These are phyloP conservation scores for Silurus meridionalis DNA, from an alignment of 2,113 vertebrate genomes.

Conservation along the genomic window DNA sequence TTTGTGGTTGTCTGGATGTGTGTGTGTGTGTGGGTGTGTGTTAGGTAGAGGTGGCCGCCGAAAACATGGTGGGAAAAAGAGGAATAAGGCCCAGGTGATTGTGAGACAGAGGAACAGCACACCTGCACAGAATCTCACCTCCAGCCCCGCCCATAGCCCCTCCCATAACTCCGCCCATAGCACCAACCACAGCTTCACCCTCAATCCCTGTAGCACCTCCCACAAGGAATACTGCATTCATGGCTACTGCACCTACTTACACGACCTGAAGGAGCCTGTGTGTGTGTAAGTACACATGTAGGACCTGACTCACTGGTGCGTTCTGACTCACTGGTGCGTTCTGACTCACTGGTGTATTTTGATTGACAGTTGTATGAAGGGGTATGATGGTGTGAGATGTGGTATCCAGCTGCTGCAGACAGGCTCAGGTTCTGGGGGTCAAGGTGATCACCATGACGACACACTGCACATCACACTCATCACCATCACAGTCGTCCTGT, in stretches of 20 bases:
- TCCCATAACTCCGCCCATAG: slow-evolving; percentile 52
- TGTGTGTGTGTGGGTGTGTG: slow-evolving; percentile 1
- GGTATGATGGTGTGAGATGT: slow-evolving; percentile 73
- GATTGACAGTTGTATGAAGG: slow-evolving; percentile 69
- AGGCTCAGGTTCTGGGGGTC: neutral
- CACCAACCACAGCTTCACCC: slow-evolving; percentile 47
- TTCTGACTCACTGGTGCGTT: neutral
- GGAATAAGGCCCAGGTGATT: slow-evolving; percentile 49
- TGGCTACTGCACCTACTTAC: slow-evolving; percentile 71
- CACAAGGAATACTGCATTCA: slow-evolving; percentile 75
- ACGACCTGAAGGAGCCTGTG: slow-evolving; percentile 69
- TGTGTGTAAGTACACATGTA: slow-evolving; percentile 69
- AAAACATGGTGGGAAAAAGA: slow-evolving; percentile 59
- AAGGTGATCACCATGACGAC: slow-evolving; percentile 21
- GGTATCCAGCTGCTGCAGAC: slow-evolving; percentile 67
- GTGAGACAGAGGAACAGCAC: slow-evolving; percentile 51
- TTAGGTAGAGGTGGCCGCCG: slow-evolving; percentile 51
- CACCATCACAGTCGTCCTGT: slow-evolving; percentile 72
- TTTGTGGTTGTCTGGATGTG: neutral
- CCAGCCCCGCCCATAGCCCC: slow-evolving; percentile 43
- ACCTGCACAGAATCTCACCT: slow-evolving; percentile 48
- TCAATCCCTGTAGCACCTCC: slow-evolving; percentile 70
- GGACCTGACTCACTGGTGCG: neutral
- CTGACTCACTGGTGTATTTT: slow-evolving; percentile 10
- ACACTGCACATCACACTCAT: slow-evolving; percentile 69